Evolutionary conservation across 2,113 vertebrate genomes (phyloP).

Genomic region (Aptenodytes forsteri): DNA sequence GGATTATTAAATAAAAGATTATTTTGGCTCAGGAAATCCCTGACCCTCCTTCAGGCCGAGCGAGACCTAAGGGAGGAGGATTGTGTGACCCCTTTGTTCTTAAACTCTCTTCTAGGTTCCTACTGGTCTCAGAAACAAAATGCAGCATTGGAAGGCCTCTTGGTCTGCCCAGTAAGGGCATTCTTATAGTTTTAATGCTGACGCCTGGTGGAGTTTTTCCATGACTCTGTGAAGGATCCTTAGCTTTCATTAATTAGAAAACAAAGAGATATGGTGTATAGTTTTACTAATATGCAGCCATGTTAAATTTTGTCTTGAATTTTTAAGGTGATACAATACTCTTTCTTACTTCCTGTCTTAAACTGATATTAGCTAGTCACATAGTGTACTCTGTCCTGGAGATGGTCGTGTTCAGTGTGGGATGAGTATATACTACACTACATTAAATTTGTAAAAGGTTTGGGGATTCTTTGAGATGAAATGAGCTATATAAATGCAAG

Average conservation of each 20-base stretch:
- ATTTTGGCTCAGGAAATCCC: background rate
- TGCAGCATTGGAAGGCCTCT: background rate
- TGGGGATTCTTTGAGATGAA: conserved; percentile 9
- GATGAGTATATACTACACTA: background rate
- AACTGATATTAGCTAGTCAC: background rate
- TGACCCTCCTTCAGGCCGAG: background rate
- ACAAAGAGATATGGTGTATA: background rate
- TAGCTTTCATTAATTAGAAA: background rate
- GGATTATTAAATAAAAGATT: background rate
- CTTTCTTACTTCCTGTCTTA: background rate
- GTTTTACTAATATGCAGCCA: background rate
- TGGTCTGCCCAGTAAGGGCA: background rate
- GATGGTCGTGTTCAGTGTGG: background rate
- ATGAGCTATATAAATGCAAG: conserved; percentile 58
- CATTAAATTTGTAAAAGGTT: conserved; percentile 38
- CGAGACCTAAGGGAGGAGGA: background rate
- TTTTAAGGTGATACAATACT: background rate
- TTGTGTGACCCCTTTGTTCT: background rate
- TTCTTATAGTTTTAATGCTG: background rate
- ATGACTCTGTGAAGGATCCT: background rate
- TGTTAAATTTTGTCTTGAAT: background rate
- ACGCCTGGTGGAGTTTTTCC: background rate
- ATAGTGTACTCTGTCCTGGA: background rate
- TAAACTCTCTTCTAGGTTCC: background rate
- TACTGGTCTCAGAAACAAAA: background rate